Conservation (phyloP, 2,888 invertebrate species). For the Orthosia gracilis region DNA sequence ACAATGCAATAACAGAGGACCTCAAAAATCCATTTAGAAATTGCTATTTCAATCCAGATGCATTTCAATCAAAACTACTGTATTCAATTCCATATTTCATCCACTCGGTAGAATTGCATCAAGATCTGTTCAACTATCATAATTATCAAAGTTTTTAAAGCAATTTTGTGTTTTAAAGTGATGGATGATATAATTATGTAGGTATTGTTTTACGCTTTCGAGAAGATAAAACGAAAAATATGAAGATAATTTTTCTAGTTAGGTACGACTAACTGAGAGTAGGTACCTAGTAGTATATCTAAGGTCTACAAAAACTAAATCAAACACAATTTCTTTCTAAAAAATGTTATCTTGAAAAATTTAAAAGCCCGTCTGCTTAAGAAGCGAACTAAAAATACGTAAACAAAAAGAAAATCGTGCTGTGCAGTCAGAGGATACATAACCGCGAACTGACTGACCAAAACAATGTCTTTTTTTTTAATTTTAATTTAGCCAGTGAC, state of each 20-base stretch:
- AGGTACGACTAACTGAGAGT: too few species aligned
- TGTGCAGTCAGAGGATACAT: too few species aligned
- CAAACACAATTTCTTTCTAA: too few species aligned
- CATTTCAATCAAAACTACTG: slow-evolving; percentile 38
- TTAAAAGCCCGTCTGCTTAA: too few species aligned
- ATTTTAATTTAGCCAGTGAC: too few species aligned
- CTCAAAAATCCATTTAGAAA: slow-evolving; percentile 15
- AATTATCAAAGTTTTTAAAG: slow-evolving; percentile 41
- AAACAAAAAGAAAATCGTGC: too few species aligned
- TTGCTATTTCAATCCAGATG: slow-evolving; percentile 16
- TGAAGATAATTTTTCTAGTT: not conserved
- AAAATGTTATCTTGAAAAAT: too few species aligned
- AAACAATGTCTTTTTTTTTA: too few species aligned
- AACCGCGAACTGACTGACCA: too few species aligned
- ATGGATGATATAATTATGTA: not conserved
- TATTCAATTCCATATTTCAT: slow-evolving; percentile 44
- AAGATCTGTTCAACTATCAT: slow-evolving; percentile 26
- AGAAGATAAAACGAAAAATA: not conserved
- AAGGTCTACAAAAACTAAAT: too few species aligned
- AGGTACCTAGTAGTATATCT: too few species aligned
- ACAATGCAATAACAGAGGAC: slow-evolving; percentile 14
- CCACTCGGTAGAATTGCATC: slow-evolving; percentile 28
- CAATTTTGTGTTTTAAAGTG: slow-evolving; percentile 28
- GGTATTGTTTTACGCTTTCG: not conserved
- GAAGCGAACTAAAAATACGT: too few species aligned